Base-by-base conservation (phyloP, 2,113 vertebrate genomes). In the Brienomyrus longianalis region DNA sequence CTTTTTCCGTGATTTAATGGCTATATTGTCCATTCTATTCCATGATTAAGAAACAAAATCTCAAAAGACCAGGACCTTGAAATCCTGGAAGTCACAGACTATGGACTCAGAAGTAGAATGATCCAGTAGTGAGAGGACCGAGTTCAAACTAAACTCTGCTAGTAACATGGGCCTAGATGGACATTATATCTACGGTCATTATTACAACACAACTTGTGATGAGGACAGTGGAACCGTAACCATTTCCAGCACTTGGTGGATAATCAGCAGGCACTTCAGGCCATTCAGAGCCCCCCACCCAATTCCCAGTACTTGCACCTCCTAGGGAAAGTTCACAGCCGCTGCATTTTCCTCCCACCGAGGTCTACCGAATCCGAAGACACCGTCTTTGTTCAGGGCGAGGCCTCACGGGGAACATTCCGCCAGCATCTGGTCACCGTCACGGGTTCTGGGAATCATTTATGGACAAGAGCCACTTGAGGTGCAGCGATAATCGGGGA, bases 401-500 rank as follows among this genome's bases (percentile, higher is more conserved):
- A 5, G 35, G 31, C 50, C 31, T 51, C n/a, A 15, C n/a, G 1
- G 19, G 50, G 31, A 3, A 89, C 50, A 35, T 21, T 86, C n/a
- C 83, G 21, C 87, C 47, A 66, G 70, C 39, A 17, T 83, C 27
- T 21, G 54, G 5, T 35, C 89, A 87, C 88, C 35, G 31, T 87
- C 48, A 87, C 47, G 85, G 77, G 90, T 89, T 91, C 88, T 90
- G 52, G 7, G 89, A 48, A 84, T 88, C 21, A 50, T 91, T 52
- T 27, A 88, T 56, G 86, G 62, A 59, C n/a, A 51, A 89, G 87
- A 90, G 74, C 88, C 86, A 90, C 74, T 92, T 87, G 91, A 90
- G 85, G 89, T 88, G 66, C 87, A 59, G 6, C 19, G 89, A 93
- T 92, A 92, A 91, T 59, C 39, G 59, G 90, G 89, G 70, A 70